Evolutionary conservation across 2,113 vertebrate genomes (phyloP).

Genomic region (Apteryx owenii): DNA sequence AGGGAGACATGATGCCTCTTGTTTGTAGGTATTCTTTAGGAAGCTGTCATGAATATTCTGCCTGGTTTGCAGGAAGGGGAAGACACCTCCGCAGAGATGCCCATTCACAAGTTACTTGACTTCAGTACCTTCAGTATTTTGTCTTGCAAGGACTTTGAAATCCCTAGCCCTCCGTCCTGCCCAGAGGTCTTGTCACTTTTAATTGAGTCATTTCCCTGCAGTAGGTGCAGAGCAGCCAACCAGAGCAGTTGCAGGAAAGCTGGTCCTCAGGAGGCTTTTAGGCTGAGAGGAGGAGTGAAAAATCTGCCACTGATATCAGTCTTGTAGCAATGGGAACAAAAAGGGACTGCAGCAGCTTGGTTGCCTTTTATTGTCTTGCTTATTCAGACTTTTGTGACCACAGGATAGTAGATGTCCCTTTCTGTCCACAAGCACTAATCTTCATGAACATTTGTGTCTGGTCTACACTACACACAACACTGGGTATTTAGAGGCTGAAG

Average conservation of each 20-base stretch:
- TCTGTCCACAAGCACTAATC: not conserved
- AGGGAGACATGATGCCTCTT: fast-evolving
- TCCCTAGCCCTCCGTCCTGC: not conserved
- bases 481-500: not conserved
- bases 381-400: not conserved
- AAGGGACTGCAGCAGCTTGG: not conserved
- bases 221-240: not conserved
- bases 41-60: not conserved
- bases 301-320: not conserved
- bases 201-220: not conserved
- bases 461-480: not conserved
- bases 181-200: not conserved
- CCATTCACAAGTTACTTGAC: not conserved
- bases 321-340: not conserved
- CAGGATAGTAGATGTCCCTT: not conserved
- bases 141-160: not conserved
- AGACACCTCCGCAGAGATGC: not conserved
- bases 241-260: not conserved
- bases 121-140: not conserved
- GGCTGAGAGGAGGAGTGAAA: not conserved
- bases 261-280: not conserved
- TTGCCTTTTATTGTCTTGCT: not conserved
- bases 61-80: not conserved
- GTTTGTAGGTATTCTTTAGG: not conserved
- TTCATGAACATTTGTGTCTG: not conserved